phyloP scores from a whole-genome alignment of 1,140 invertebrate species.

The Cydia pomonella region DNA sequence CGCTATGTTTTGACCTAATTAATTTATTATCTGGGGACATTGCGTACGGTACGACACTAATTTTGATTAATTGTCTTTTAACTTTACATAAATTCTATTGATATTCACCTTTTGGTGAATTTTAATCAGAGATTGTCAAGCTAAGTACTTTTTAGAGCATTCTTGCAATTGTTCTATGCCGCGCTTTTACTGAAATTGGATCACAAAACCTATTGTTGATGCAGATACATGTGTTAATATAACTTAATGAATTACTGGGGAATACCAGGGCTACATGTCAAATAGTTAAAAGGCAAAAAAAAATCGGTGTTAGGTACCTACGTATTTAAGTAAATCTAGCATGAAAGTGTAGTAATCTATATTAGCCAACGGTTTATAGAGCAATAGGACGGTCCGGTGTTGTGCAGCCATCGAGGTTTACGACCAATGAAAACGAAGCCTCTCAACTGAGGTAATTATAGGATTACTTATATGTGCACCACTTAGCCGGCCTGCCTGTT shows the following conservation, averaged over 20 bases:
- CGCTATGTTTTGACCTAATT: slow-evolving; percentile 69
- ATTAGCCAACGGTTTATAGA: slow-evolving; percentile 70
- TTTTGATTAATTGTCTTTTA: slow-evolving; percentile 61
- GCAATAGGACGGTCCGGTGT: slow-evolving; percentile 61
- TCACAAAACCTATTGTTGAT: background rate
- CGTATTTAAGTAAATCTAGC: slow-evolving; percentile 56
- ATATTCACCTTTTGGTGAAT: background rate
- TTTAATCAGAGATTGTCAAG: background rate
- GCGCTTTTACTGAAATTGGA: too few species aligned
- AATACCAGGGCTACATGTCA: too few species aligned
- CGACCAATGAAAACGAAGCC: slow-evolving; percentile 67
- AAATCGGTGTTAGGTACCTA: too few species aligned
- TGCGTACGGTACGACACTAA: slow-evolving; percentile 51
- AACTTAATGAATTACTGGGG: too few species aligned
- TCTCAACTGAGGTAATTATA: slow-evolving; percentile 67
- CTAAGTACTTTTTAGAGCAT: background rate
- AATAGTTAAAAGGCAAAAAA: too few species aligned
- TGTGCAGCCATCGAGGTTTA: slow-evolving; percentile 68
- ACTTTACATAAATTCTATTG: slow-evolving; percentile 37
- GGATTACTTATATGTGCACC: slow-evolving; percentile 59
- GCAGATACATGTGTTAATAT: too few species aligned
- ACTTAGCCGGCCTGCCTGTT: slow-evolving; percentile 31
- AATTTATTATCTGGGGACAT: slow-evolving; percentile 66
- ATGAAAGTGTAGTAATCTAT: slow-evolving; percentile 68
- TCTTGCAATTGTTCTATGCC: too few species aligned